Base-by-base conservation (phyloP, 2,797 vertebrate genomes). In the Anabas testudineus region DNA sequence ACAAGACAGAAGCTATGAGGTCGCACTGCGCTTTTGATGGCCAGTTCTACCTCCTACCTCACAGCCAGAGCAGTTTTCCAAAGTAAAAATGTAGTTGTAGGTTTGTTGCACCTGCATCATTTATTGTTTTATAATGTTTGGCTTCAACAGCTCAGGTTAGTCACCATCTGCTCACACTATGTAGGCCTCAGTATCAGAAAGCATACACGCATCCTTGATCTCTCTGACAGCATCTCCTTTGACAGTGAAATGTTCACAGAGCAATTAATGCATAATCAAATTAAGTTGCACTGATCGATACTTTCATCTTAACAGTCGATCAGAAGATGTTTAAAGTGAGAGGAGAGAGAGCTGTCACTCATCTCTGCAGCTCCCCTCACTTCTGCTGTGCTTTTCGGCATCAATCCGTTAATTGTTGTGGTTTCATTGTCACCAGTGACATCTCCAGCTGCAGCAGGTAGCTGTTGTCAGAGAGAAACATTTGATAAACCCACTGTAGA, bases 281-380 rank as follows among this genome's bases (percentile, higher is more conserved):
- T 63, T 43, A 53, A 60, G 49, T 48, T 51, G 53, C 19, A 2
- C n/a, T 34, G 39, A 76, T 81, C 52, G 10, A 71, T 74, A 51
- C 52, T 62, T 57, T 49, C 60, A 45, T 28, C 37, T 54, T 48
- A 70, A 56, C 39, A 24, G 13, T 43, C 41, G 73, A 62, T 82
- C 28, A 49, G 47, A 46, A 51, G 30, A 24, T 32, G 34, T 67
- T 67, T 54, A 48, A 69, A 19, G 19, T 39, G 61, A 62, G 51
- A 65, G 21, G 19, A 32, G 26, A 52, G 42, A 63, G 43, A 42
- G 47, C 34, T 21, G 24, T 24, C 28, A 41, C 1, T 21, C 12
- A 21, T 4, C 51, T 54, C 21, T 42, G 18, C 54, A 70, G 16
- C 41, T 62, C 19, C 37, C 8, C n/a, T 54, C 18, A 21, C 16